phyloP scores from a whole-genome alignment of 2,797 vertebrate genomes.

The Siniperca undulata region DNA sequence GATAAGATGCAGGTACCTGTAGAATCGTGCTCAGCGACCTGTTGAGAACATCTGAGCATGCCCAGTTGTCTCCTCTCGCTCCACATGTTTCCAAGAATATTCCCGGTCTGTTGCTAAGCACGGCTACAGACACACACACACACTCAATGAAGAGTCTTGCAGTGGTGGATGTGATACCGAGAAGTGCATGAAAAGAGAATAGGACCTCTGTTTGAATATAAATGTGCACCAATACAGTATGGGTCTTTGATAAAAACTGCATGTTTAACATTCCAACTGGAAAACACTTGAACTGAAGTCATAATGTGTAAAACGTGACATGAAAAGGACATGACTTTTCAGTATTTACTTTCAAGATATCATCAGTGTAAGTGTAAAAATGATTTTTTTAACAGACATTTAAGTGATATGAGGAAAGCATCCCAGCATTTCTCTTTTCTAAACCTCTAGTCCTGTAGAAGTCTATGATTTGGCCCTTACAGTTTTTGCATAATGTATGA shows the following conservation, averaged over 20 bases:
- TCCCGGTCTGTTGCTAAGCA: slow-evolving; percentile 67
- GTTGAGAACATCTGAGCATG: slow-evolving; percentile 73
- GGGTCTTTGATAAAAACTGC: neutral
- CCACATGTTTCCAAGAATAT: slow-evolving; percentile 69
- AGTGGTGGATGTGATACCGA: slow-evolving; percentile 6
- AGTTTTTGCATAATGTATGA: slow-evolving; percentile 16
- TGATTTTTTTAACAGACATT: neutral
- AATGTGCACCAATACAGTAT: neutral
- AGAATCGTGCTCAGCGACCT: slow-evolving; percentile 64
- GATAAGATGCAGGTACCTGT: slow-evolving; percentile 53
- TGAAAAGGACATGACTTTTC: neutral
- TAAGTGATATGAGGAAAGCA: neutral
- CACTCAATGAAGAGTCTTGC: slow-evolving; percentile 5
- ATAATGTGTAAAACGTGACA: neutral
- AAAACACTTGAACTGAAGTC: slow-evolving; percentile 1
- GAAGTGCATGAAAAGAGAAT: slow-evolving; percentile 18
- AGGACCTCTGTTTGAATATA: slow-evolving; percentile 15
- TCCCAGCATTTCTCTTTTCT: neutral
- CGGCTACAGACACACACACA: slow-evolving; percentile 5
- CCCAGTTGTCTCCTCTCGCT: slow-evolving; percentile 60
- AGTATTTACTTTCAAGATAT: neutral
- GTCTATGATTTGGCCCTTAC: neutral
- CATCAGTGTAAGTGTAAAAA: neutral
- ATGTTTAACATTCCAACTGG: neutral
- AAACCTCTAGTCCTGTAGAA: neutral